Base-by-base conservation (phyloP, 2,888 invertebrate genomes). In the Oscheius myriophilus region DNA sequence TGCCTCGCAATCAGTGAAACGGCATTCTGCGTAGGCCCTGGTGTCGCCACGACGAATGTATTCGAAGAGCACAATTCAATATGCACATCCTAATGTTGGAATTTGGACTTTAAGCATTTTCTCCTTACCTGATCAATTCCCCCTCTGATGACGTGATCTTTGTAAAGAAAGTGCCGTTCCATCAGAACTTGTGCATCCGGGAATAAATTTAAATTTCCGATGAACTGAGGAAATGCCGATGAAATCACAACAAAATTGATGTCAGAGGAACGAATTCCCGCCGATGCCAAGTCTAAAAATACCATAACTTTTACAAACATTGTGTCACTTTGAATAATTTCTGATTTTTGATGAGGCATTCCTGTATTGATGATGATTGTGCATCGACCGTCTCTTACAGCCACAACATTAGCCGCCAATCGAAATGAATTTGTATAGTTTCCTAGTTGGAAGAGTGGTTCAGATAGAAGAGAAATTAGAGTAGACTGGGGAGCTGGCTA, bases 161-260 rank as follows among this genome's bases (percentile, higher is more conserved):
- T 49, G 52, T 49, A 69, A 21, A 65, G 23, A 41, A 69, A 65
- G 45, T 57, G 66, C 26, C 45, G 41, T 43, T 65, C 78, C 64
- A 78, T 71, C 16, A 75, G 69, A 18, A 77, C 53, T 46, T 75
- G 77, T 4, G 79, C 75, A 41, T 58, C 62, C 11, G 75, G 77
- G 63, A 77, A 79, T 16, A 79, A 33, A 51, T 79, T 79, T 57
- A 79, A 46, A 55, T 77, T 79, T n/a, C 79, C 79, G n/a, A 72
- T 46, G 49, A 77, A 77, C 46, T 75, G 75, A 16, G 73, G 68
- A 21, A 67, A 69, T 0, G 79, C 68, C 6, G 75, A 72, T 11
- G 79, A 77, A 23, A 76, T 57, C 12, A 79, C 72, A 6, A 75
- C 72, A 57, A 74, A 75, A 21, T 72, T 71, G 14, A 76, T 73